Percentiles rank a stretch among this genome's conserved stretches.
phyloP scores from a whole-genome alignment of 1,140 invertebrate species.

The Brachionus koreanus region DNA sequence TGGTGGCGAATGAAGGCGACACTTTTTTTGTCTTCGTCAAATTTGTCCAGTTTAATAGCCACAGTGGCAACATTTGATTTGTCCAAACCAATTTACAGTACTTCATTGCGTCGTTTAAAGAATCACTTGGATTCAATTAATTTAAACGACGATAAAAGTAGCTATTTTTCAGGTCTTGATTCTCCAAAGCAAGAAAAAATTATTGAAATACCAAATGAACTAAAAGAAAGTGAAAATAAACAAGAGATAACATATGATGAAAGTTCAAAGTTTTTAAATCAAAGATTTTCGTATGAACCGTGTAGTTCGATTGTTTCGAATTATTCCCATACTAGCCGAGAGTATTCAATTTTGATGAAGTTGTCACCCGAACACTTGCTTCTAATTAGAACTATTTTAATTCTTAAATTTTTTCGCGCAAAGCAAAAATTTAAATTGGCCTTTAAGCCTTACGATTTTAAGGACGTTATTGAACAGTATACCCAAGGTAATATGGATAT shows the following conservation, averaged over 20 bases:
- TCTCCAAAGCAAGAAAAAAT: neutral
- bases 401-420: slow-evolving; percentile 38
- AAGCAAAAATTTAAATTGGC: slow-evolving; percentile 42
- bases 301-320: neutral
- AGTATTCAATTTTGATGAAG: slow-evolving; percentile 28
- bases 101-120: slow-evolving; percentile 25
- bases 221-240: neutral
- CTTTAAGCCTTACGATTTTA: slow-evolving; percentile 39
- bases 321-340: neutral
- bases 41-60: slow-evolving; percentile 18
- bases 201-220: neutral
- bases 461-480: slow-evolving; percentile 39
- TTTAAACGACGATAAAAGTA: neutral
- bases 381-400: slow-evolving; percentile 25
- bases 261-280: neutral
- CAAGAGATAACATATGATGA: neutral
- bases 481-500: slow-evolving; percentile 43
- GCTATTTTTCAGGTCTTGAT: slow-evolving; percentile 21
- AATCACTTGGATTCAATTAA: neutral
- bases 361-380: slow-evolving; percentile 29
- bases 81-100: slow-evolving; percentile 25
- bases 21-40: slow-evolving; percentile 14
- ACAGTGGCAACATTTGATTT: slow-evolving; percentile 37
- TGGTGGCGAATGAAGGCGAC: slow-evolving; percentile 43
- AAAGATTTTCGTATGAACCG: neutral